phyloP scores from a whole-genome alignment of 1,140 invertebrate species.

The Eubasilissa regina region DNA sequence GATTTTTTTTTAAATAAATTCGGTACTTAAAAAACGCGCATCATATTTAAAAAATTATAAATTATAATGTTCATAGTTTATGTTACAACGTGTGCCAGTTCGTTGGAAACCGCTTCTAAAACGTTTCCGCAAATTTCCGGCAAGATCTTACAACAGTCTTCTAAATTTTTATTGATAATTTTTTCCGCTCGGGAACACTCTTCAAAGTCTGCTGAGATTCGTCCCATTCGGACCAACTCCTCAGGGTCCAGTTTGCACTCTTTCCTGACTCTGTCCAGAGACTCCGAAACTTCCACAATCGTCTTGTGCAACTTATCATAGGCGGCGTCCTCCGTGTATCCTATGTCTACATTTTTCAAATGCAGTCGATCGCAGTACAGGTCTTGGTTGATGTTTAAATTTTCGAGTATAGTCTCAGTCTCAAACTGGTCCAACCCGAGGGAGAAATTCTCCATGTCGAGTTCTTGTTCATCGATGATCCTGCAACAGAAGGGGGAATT shows the following conservation, averaged over 20 bases:
- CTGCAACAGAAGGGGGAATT: constrained; percentile 21
- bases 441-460: background rate
- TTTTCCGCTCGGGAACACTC: constrained; percentile 3
- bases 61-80: no score
- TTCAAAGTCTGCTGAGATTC: background rate
- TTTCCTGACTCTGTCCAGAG: background rate
- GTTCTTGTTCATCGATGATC: constrained; percentile 12
- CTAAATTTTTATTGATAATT: constrained; percentile 64
- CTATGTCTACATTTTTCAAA: constrained; percentile 67
- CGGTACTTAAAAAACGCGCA: no score
- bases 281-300: background rate
- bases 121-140: constrained; percentile 65
- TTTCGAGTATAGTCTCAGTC: background rate
- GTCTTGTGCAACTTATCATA: background rate
- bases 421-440: background rate
- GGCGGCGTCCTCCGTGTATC: constrained; percentile 57
- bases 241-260: background rate
- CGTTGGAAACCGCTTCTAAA: constrained; percentile 64
- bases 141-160: constrained; percentile 62
- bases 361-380: constrained; percentile 63
- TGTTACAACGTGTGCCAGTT: background rate
- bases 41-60: no score
- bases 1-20: no score
- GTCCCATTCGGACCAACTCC: background rate
- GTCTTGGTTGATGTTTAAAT: constrained; percentile 60